Evolutionary conservation across 2,113 vertebrate species (phyloP).

Genomic region (Calypte anna): DNA sequence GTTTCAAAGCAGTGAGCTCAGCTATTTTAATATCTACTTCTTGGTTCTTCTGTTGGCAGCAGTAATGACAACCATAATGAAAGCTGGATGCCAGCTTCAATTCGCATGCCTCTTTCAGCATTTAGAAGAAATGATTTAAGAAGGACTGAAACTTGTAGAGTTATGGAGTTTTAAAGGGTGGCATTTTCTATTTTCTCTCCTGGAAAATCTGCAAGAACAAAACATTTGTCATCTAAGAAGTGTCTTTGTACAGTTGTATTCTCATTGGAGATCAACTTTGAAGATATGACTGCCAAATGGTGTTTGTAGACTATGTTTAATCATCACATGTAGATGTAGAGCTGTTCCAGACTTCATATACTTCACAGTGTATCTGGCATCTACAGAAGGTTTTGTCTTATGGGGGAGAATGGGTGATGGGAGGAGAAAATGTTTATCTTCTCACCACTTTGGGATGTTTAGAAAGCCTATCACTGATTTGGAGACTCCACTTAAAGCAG

Average conservation of each 20-base stretch:
- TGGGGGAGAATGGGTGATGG: neutral
- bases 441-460: neutral
- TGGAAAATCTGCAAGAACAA: neutral
- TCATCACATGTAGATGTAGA: neutral
- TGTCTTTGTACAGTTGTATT: neutral
- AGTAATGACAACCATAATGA: neutral
- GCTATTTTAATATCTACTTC: slow-evolving; percentile 28
- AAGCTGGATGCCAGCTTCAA: neutral
- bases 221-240: neutral
- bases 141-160: neutral
- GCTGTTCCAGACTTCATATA: neutral
- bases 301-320: neutral
- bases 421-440: neutral
- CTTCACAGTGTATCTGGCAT: neutral
- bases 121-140: slow-evolving; percentile 12
- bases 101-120: slow-evolving; percentile 3
- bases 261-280: neutral
- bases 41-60: slow-evolving; percentile 47
- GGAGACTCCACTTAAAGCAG: neutral
- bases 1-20: slow-evolving; percentile 47
- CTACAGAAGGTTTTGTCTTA: neutral
- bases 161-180: neutral
- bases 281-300: neutral
- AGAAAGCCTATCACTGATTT: neutral
- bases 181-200: neutral